phyloP scores from a whole-genome alignment of 2,113 vertebrate species.

The Pungitius pungitius region DNA sequence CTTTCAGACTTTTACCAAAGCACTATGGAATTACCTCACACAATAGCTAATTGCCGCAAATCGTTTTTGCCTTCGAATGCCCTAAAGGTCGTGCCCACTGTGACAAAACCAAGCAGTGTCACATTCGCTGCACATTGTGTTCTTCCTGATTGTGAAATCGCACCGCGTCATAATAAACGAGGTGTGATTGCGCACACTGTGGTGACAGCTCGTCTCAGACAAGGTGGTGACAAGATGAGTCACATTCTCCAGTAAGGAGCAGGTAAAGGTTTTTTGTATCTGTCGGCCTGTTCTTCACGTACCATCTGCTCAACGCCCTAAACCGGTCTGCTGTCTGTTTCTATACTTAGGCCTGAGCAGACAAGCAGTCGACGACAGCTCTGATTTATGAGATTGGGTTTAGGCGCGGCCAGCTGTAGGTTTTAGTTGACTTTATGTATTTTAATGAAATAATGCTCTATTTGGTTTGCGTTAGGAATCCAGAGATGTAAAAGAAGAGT shows the following conservation, averaged over 20 bases:
- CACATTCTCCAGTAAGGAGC: slow-evolving; percentile 55
- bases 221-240: slow-evolving; percentile 71
- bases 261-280: slow-evolving; percentile 51
- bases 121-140: slow-evolving; percentile 36
- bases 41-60: slow-evolving; percentile 26
- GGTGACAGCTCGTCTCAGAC: slow-evolving; percentile 63
- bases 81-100: slow-evolving; percentile 1
- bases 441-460: not conserved
- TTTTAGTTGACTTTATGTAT: slow-evolving; percentile 5
- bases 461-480: not conserved
- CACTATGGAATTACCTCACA: slow-evolving; percentile 12
- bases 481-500: not conserved
- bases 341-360: slow-evolving; percentile 61
- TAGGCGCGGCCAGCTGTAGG: not conserved
- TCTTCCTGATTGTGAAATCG: slow-evolving; percentile 53
- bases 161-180: slow-evolving; percentile 51
- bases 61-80: slow-evolving; percentile 3
- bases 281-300: slow-evolving; percentile 50
- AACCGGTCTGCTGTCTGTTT: slow-evolving; percentile 60
- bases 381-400: slow-evolving; percentile 28
- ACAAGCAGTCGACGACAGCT: slow-evolving; percentile 29
- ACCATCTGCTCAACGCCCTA: slow-evolving; percentile 51
- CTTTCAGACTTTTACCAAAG: slow-evolving; percentile 23
- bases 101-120: slow-evolving; percentile 26
- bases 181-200: slow-evolving; percentile 54